A percentile compares a stretch with the other conserved stretches of the same genome.
Evolutionary conservation across 2,888 invertebrate genomes (phyloP).

Genomic region (Plutella xylostella): DNA sequence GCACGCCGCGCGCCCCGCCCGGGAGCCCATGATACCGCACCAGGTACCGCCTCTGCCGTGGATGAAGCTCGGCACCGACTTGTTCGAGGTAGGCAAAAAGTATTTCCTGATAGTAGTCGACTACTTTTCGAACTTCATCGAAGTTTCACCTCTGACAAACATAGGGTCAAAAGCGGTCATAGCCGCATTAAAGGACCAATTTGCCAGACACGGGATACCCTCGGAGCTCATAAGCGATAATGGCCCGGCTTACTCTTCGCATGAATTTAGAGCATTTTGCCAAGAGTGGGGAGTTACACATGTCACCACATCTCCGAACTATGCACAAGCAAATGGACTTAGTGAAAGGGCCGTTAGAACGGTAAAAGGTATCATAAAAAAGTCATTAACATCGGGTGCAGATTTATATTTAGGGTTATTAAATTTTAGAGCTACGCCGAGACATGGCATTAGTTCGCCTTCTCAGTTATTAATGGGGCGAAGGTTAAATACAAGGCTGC

Average conservation of each 20-base stretch:
- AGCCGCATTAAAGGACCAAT: slow-evolving; percentile 8
- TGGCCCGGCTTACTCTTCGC: slow-evolving; percentile 1
- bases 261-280: background rate
- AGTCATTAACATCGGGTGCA: too few relatives aligned
- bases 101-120: background rate
- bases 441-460: background rate
- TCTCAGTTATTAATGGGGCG: background rate
- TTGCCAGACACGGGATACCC: slow-evolving; percentile 16
- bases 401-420: background rate
- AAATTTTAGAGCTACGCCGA: background rate
- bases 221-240: slow-evolving; percentile 12
- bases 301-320: background rate
- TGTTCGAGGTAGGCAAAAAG: slow-evolving; percentile 14
- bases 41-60: too few relatives aligned
- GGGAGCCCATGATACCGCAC: background rate
- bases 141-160: too few relatives aligned
- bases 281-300: background rate
- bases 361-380: too few relatives aligned
- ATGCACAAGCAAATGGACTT: background rate
- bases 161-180: slow-evolving; percentile 8
- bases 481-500: background rate
- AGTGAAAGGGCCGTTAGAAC: too few relatives aligned
- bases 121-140: background rate
- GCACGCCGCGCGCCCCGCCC: background rate
- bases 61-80: too few relatives aligned